Evolutionary conservation across 2,113 vertebrate genomes (phyloP), one percentile per base, ranked within the genome.

Genomic region (Galemys pyrenaicus): DNA sequence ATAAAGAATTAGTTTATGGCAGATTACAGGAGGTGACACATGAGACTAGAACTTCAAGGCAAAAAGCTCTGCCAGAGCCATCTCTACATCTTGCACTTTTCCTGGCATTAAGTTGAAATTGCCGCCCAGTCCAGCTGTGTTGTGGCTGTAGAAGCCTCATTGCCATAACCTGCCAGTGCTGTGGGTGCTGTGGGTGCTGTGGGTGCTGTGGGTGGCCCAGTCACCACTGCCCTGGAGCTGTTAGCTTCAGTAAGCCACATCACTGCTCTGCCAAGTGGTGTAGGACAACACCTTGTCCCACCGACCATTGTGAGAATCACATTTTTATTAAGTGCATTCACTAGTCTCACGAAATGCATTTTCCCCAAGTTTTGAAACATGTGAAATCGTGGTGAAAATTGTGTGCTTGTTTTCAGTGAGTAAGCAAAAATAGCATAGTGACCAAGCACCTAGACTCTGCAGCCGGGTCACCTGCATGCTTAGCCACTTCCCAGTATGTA

Each of bases 161-260:
- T 9, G 39, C 26, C 62, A 44, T 28, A 35, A 13, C 44, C 11
- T 37, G 58, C 11, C 62, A 28, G 11, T 22, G n/a, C 39, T 10
- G 1, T n/a, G 4, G 19, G n/a, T 49, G 51, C 26, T 11, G 1
- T 30, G 5, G 32, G 51, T 46, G 22, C n/a, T 10, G 1, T n/a
- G 4, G 19, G n/a, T 49, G 51, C 26, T 11, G 1, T 30, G 5
- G 32, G 51, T 46, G 22, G 19, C 73, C 49, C 19, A 2, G 11
- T 60, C 26, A 20, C 32, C 22, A 4, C n/a, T 41, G 35, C 60
- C 11, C 74, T 51, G 10, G 65, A n/a, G 30, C 28, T 62, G 4
- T 37, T 65, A 20, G 12, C 26, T 7, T 68, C 54, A 1, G 3
- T 22, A 37, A 71, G 32, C 51, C 77, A 5, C 7, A 6, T 54